Base-by-base conservation (phyloP, 1,140 invertebrate species). In the Leptopilina clavipes region DNA sequence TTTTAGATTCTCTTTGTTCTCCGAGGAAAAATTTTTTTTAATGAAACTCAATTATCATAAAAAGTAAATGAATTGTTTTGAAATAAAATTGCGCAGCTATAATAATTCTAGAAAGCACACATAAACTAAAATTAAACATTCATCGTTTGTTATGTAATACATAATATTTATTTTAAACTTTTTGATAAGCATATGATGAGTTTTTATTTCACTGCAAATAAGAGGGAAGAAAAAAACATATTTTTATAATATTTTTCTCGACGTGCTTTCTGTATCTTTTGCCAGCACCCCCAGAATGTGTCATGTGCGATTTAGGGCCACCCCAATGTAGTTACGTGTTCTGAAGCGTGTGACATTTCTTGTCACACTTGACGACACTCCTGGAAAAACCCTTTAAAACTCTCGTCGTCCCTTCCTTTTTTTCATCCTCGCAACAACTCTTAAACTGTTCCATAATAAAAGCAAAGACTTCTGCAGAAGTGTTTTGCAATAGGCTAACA, bases 281-380 rank as follows among this genome's bases (percentile, higher is more conserved):
- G 78, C 43, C 74, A 79, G 77, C 76, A 81, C 79, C 72, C 71
- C 65, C 52, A 70, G 25, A 74, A 83, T 80, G 77, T 75, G 81
- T 83, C 82, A 80, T 72, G 74, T 76, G 77, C 76, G 77, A 77
- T 78, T 78, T 48, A 65, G 71, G 71, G 73, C 75, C 71, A 76
- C 80, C 82, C 76, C 76, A 78, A 79, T 80, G 82, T 83, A 85
- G 85, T 83, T 84, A 84, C 81, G 82, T 77, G 81, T 85, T 85
- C 76, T 81, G 82, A 85, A 88, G 81, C 86, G 83, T 85, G 85
- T 86, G 87, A 88, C 85, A 86, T 87, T 89, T 89, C 87, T 88
- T 88, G 88, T 88, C 86, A 88, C 84, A 85, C 84, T 82, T 82
- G 78, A 81, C 83, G 81, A 84, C 84, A 83, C 81, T 70, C 76